Evolutionary conservation across 2,888 invertebrate species (phyloP).

Genomic region (Parnassius orleans): DNA sequence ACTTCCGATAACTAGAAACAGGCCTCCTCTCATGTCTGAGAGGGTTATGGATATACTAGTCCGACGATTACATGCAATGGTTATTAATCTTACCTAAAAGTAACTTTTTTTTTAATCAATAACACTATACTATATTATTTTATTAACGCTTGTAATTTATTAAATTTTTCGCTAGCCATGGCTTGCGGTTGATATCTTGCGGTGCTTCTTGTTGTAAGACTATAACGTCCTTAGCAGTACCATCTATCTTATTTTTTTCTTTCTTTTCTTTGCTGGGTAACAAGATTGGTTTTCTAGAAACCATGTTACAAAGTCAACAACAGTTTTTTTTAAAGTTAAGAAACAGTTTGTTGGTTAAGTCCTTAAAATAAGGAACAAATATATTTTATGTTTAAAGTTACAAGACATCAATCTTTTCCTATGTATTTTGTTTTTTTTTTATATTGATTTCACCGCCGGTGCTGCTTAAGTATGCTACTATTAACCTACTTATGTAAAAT

Average conservation of each 20-base stretch:
- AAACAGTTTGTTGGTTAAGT: slow-evolving; percentile 14
- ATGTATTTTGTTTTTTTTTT: too few species aligned
- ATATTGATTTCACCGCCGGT: too few species aligned
- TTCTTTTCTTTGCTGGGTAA: slow-evolving; percentile 15
- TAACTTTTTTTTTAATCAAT: slow-evolving; percentile 20
- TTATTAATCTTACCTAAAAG: slow-evolving; percentile 6
- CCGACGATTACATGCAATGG: too few species aligned
- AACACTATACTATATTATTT: slow-evolving; percentile 28
- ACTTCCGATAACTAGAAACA: too few species aligned
- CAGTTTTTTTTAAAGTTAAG: background rate
- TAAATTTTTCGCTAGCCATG: slow-evolving; percentile 59
- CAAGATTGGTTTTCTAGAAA: slow-evolving; percentile 19
- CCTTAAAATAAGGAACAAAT: too few species aligned
- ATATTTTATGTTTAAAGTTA: too few species aligned
- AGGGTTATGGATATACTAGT: too few species aligned
- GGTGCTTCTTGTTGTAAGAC: slow-evolving; percentile 44
- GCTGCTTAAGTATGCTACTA: too few species aligned
- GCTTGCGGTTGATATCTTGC: slow-evolving; percentile 46
- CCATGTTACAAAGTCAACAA: slow-evolving; percentile 9
- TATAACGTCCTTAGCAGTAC: slow-evolving; percentile 37
- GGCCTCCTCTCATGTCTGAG: too few species aligned
- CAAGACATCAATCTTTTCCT: too few species aligned
- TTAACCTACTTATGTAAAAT: too few species aligned
- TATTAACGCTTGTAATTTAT: slow-evolving; percentile 52
- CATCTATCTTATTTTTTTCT: slow-evolving; percentile 25